Conservation (phyloP, 2,888 invertebrate genomes). For the Taenaris catops region DNA sequence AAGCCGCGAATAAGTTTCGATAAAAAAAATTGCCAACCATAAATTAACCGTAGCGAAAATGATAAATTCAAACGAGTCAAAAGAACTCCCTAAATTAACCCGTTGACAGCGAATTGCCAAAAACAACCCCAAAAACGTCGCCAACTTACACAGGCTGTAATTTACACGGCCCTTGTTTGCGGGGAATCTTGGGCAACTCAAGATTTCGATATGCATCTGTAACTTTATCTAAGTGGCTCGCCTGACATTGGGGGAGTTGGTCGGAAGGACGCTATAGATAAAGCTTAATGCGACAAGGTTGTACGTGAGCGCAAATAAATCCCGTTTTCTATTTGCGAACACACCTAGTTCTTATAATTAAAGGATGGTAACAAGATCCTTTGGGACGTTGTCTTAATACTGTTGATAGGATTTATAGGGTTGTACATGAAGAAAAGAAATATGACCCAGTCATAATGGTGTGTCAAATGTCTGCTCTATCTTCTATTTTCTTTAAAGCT, state of each 20-base stretch:
- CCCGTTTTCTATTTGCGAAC: slow-evolving; percentile 53
- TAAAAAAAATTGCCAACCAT: slow-evolving; percentile 2
- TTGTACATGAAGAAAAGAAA: too few relatives aligned
- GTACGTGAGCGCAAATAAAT: slow-evolving; percentile 44
- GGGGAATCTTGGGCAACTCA: slow-evolving; percentile 38
- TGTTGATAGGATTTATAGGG: slow-evolving; percentile 5
- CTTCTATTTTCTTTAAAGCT: too few relatives aligned
- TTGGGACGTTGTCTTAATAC: slow-evolving; percentile 39
- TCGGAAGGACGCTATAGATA: slow-evolving; percentile 17
- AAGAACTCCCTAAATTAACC: slow-evolving; percentile 48
- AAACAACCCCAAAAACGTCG: slow-evolving; percentile 37
- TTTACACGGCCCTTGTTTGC: slow-evolving; percentile 62
- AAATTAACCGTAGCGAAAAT: slow-evolving; percentile 9
- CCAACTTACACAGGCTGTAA: slow-evolving; percentile 46
- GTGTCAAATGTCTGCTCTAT: too few relatives aligned
- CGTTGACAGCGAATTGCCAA: slow-evolving; percentile 50
- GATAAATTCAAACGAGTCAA: slow-evolving; percentile 20
- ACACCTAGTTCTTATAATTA: slow-evolving; percentile 68
- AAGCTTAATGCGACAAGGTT: slow-evolving; percentile 37
- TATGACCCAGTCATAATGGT: too few relatives aligned
- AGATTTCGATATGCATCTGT: slow-evolving; percentile 50
- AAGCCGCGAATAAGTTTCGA: too few relatives aligned
- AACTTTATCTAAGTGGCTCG: slow-evolving; percentile 25
- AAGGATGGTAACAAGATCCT: slow-evolving; percentile 62
- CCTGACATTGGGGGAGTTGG: slow-evolving; percentile 29